Evolutionary conservation across 1,140 invertebrate genomes (phyloP).

Genomic region (Leptonema lineaticorne): DNA sequence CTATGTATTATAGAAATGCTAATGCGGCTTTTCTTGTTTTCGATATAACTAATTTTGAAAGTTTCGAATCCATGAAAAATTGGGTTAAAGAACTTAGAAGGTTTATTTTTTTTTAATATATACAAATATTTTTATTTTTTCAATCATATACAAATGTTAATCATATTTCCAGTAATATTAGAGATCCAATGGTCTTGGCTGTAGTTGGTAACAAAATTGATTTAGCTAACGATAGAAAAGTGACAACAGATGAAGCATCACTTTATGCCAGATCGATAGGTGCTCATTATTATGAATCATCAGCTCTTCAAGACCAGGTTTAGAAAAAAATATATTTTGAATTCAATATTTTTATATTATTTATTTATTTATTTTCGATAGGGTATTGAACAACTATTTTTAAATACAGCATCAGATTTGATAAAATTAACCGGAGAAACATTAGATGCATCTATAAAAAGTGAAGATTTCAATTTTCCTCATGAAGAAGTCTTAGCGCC

Average conservation of each 20-base stretch:
- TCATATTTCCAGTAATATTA: conserved; percentile 64
- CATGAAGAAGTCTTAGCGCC: conserved; percentile 41
- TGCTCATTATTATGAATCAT: conserved; percentile 82
- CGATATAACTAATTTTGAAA: conserved; percentile 75
- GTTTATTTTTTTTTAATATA: conserved; percentile 37
- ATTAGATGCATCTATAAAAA: conserved; percentile 53
- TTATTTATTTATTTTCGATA: conserved; percentile 45
- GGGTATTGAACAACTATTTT: conserved; percentile 70
- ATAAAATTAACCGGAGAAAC: conserved; percentile 53
- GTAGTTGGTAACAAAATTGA: conserved; percentile 88
- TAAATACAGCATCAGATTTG: conserved; percentile 63
- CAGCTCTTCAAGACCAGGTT: conserved; percentile 75
- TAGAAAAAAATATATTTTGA: neutral
- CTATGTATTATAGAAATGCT: conserved; percentile 91
- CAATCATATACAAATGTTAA: neutral
- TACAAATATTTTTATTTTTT: neutral
- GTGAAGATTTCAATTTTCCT: conserved; percentile 55
- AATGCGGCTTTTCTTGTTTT: conserved; percentile 86
- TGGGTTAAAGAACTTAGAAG: conserved; percentile 79
- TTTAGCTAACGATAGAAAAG: conserved; percentile 61
- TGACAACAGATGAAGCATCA: conserved; percentile 67
- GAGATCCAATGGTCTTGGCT: conserved; percentile 71
- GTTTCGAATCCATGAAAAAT: conserved; percentile 72
- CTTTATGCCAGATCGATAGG: conserved; percentile 79
- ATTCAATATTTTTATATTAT: neutral